Evolutionary conservation across 2,888 invertebrate genomes (phyloP).

Genomic region (Spodoptera littoralis): DNA sequence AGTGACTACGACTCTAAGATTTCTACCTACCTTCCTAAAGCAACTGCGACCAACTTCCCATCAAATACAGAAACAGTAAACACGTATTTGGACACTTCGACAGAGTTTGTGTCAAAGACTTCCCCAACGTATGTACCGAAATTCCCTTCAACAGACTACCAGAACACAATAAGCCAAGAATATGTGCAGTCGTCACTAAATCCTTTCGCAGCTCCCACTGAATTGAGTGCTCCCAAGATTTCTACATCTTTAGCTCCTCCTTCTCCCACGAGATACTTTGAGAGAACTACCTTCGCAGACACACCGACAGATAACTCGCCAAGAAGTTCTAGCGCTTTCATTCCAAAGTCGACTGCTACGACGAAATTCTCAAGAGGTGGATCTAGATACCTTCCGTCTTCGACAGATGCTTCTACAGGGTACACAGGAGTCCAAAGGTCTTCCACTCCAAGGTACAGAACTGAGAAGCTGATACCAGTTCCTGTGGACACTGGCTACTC

Average conservation of each 20-base stretch:
- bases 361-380: slow-evolving; percentile 32
- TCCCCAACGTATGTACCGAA: slow-evolving; percentile 45
- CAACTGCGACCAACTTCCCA: slow-evolving; percentile 36
- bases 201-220: slow-evolving; percentile 40
- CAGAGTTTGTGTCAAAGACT: slow-evolving; percentile 42
- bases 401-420: slow-evolving; percentile 29
- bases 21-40: slow-evolving; percentile 42
- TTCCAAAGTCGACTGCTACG: slow-evolving; percentile 42
- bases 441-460: slow-evolving; percentile 47
- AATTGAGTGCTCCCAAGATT: slow-evolving; percentile 38
- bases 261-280: slow-evolving; percentile 37
- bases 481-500: slow-evolving; percentile 73
- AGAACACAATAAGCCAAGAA: slow-evolving; percentile 44
- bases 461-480: slow-evolving; percentile 65
- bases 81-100: slow-evolving; percentile 49
- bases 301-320: slow-evolving; percentile 39
- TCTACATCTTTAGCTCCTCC: slow-evolving; percentile 46
- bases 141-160: slow-evolving; percentile 45
- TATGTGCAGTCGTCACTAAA: slow-evolving; percentile 35
- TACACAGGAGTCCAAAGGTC: slow-evolving; percentile 44
- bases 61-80: slow-evolving; percentile 41
- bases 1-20: slow-evolving; percentile 43
- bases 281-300: slow-evolving; percentile 37
- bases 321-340: slow-evolving; percentile 34
- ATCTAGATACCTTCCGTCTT: slow-evolving; percentile 27